Evolutionary conservation across 2,888 invertebrate genomes (phyloP).

Genomic region (Xestia ashworthii): DNA sequence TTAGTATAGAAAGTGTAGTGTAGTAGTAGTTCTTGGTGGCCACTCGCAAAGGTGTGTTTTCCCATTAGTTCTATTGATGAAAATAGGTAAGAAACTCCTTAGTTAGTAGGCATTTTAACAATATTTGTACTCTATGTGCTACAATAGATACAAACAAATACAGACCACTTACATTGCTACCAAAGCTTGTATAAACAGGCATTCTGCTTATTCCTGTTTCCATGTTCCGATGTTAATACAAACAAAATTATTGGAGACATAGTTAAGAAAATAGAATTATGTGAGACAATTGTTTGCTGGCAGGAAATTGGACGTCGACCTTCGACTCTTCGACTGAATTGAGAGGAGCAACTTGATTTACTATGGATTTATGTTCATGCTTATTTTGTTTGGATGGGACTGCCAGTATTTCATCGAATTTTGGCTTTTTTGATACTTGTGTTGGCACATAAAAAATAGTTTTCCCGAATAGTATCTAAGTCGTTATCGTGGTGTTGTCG

Average conservation of each 20-base stretch:
- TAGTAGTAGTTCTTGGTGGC: too few relatives aligned
- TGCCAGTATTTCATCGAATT: not conserved
- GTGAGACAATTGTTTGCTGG: conserved; percentile 52
- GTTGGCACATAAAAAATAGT: not conserved
- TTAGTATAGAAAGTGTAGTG: too few relatives aligned
- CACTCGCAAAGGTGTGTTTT: not conserved
- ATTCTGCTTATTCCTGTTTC: not conserved
- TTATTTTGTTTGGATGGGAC: conserved; percentile 12
- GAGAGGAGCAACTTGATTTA: conserved; percentile 31
- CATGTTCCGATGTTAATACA: conserved; percentile 17
- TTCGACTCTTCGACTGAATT: conserved; percentile 20
- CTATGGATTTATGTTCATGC: conserved; percentile 37
- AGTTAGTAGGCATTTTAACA: not conserved
- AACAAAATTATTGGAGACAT: conserved; percentile 54
- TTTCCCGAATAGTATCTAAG: not conserved
- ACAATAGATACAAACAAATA: not conserved
- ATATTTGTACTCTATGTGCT: not conserved
- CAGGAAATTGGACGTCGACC: conserved; percentile 60
- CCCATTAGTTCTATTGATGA: not conserved
- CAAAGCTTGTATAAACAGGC: not conserved
- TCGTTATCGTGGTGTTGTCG: too few relatives aligned
- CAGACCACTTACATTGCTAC: not conserved
- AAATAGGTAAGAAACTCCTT: not conserved
- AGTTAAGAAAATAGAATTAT: conserved; percentile 57
- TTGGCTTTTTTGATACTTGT: not conserved